Conservation (phyloP, 2,113 vertebrate genomes). For the Plectropomus leopardus region DNA sequence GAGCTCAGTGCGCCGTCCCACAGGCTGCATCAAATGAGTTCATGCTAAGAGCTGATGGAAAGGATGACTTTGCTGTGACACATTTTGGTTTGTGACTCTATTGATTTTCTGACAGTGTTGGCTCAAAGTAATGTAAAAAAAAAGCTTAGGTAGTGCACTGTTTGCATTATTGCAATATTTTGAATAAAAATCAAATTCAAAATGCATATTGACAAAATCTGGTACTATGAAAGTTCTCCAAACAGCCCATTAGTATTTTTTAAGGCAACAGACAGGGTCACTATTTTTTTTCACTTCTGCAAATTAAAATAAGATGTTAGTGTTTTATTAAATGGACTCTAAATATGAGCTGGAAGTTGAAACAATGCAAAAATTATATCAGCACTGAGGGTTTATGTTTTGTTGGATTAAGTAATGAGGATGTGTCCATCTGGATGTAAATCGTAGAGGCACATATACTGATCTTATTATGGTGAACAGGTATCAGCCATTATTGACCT, state of each 20-base stretch:
- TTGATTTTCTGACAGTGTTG: conserved; percentile 41
- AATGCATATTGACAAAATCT: background rate
- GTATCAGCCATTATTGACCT: background rate
- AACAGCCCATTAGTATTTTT: background rate
- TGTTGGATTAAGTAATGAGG: too few species aligned
- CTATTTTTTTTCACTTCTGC: background rate
- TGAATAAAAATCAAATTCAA: background rate
- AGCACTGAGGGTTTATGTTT: too few species aligned
- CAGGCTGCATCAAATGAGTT: conserved; percentile 65
- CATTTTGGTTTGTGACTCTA: conserved; percentile 25
- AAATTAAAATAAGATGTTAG: background rate
- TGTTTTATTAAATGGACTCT: background rate
- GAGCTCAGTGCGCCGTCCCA: conserved; percentile 54
- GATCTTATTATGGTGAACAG: background rate
- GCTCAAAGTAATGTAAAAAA: conserved; percentile 10
- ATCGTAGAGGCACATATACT: background rate
- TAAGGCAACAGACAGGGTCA: background rate
- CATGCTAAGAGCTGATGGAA: conserved; percentile 34
- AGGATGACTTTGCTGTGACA: conserved; percentile 59
- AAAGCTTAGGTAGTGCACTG: background rate
- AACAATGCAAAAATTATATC: too few species aligned
- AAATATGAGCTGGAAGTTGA: background rate
- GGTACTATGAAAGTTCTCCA: background rate
- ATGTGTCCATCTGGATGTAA: background rate
- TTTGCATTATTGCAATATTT: background rate